A percentile compares a stretch with the other conserved stretches of the same genome.
Evolutionary conservation across 2,797 vertebrate species (phyloP).

Genomic region (Hipposideros larvatus): DNA sequence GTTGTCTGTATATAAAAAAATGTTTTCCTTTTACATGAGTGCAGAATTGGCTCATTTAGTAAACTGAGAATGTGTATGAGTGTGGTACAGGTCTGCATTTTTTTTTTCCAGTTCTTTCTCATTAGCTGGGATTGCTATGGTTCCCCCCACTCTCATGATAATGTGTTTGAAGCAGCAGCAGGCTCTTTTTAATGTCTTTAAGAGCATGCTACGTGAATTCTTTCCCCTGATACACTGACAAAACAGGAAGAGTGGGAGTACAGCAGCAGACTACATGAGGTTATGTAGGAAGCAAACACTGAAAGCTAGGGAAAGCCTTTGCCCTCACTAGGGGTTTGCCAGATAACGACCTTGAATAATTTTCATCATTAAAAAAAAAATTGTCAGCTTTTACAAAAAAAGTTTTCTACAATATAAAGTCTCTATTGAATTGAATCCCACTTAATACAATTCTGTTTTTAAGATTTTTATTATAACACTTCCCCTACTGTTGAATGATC

Average conservation of each 20-base stretch:
- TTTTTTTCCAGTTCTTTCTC: background rate
- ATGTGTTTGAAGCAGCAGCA: background rate
- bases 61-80: rapidly evolving
- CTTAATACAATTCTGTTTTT: background rate
- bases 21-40: background rate
- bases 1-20: background rate
- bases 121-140: background rate
- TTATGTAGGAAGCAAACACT: background rate
- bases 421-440: background rate
- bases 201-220: background rate
- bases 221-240: background rate
- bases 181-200: background rate
- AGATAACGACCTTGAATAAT: background rate
- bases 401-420: background rate
- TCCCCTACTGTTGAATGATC: conserved; percentile 10
- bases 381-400: background rate
- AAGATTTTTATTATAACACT: background rate
- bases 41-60: background rate
- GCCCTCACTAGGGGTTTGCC: background rate
- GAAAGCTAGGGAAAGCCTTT: background rate
- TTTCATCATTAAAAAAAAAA: conserved; percentile 12
- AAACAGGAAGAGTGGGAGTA: background rate
- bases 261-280: background rate
- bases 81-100: rapidly evolving
- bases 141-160: background rate